phyloP scores from a whole-genome alignment of 2,888 invertebrate species.

The Phytoseiulus persimilis region DNA sequence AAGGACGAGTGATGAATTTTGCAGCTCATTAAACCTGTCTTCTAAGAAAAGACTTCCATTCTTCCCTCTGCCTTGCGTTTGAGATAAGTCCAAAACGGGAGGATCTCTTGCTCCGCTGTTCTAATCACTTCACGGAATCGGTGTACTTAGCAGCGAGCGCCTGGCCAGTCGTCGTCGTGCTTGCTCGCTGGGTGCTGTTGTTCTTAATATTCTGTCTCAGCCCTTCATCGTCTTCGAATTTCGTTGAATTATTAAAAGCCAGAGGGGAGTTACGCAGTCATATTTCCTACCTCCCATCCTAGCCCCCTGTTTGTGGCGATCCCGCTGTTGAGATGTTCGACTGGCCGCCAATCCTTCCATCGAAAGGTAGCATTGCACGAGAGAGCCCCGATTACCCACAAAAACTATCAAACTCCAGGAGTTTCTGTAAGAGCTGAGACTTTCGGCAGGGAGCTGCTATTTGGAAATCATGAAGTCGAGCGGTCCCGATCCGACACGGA shows the following conservation, averaged over 20 bases:
- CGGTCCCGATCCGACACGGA: too few species aligned
- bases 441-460: too few species aligned
- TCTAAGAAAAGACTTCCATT: conserved; percentile 5
- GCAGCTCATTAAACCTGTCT: conserved; percentile 36
- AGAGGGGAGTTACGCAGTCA: neutral
- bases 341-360: neutral
- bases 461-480: too few species aligned
- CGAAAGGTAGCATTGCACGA: too few species aligned
- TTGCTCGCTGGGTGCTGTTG: neutral
- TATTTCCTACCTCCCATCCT: neutral
- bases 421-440: too few species aligned
- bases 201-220: neutral
- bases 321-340: neutral
- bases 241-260: neutral
- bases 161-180: neutral
- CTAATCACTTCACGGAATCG: conserved; percentile 5
- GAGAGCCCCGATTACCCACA: too few species aligned
- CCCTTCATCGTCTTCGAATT: neutral
- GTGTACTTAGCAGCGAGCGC: neutral
- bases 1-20: conserved; percentile 35
- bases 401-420: too few species aligned
- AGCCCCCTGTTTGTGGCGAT: neutral
- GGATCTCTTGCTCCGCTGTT: neutral
- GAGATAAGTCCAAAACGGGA: neutral
- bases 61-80: neutral